These are phyloP conservation scores for Sepioteuthis lessoniana DNA, from an alignment of 2,888 invertebrate genomes.

Conservation along the genomic window DNA sequence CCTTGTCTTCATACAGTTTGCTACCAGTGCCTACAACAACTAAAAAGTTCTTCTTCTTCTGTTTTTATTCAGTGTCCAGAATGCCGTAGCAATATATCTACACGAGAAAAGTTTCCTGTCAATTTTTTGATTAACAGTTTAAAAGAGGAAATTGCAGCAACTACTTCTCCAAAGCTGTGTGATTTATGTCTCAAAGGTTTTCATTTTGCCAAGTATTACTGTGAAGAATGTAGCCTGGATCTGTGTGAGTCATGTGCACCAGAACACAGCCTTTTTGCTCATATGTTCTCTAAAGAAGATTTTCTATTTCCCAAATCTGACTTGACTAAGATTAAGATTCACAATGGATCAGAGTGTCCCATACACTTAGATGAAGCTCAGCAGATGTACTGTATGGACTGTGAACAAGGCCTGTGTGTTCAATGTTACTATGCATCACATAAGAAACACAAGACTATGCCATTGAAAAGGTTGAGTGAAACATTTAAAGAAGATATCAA, in stretches of 20 bases:
- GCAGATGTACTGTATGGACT: conserved; percentile 52
- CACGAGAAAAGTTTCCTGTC: neutral
- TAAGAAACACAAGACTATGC: neutral
- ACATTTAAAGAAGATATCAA: conserved; percentile 11
- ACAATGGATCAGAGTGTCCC: conserved; percentile 14
- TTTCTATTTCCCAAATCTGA: neutral
- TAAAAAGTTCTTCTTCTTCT: neutral
- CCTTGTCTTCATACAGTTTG: conserved; percentile 39
- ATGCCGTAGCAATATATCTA: neutral
- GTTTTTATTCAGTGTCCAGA: neutral
- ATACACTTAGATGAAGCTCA: conserved; percentile 51
- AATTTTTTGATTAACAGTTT: conserved; percentile 42
- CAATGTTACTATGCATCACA: conserved; percentile 39
- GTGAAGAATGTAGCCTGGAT: neutral
- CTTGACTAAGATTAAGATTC: neutral
- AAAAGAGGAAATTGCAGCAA: conserved; percentile 39
- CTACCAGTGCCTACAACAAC: neutral
- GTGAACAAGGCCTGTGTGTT: conserved; percentile 48
- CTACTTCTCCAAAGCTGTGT: neutral
- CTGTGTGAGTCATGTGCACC: conserved; percentile 43
- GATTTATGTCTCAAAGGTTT: neutral
- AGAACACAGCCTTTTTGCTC: neutral
- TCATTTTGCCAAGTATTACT: neutral
- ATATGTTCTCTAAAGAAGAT: neutral
- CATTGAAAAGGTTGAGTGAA: neutral